A percentile compares a stretch with the other conserved stretches of the same genome.
Conservation (phyloP, 1,140 invertebrate species). For the Globodera rostochiensis region DNA sequence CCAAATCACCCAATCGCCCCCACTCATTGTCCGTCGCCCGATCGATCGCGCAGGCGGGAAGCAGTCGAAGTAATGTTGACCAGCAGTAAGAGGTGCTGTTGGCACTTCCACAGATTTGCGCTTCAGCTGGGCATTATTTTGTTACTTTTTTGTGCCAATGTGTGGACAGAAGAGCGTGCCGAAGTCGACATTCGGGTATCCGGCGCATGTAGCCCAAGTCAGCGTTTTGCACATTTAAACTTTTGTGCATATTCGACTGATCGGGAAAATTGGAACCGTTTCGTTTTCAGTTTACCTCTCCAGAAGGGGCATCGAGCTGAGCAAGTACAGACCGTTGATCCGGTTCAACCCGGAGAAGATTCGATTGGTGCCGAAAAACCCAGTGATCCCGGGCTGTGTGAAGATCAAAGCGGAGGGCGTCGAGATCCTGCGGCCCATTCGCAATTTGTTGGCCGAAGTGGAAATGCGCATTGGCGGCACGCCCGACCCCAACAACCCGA, state of each 20-base stretch:
- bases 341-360: constrained; percentile 65
- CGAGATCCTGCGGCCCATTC: constrained; percentile 60
- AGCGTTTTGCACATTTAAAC: constrained; percentile 4
- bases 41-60: not conserved
- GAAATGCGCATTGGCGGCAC: constrained; percentile 65
- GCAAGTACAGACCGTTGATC: constrained; percentile 62
- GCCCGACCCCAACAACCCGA: constrained; percentile 64
- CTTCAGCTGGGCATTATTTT: not conserved
- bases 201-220: constrained; percentile 64
- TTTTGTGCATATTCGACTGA: too few species aligned
- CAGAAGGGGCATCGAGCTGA: constrained; percentile 62
- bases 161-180: constrained; percentile 53
- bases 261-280: too few species aligned
- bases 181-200: constrained; percentile 65
- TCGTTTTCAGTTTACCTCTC: constrained; percentile 59
- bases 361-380: constrained; percentile 64
- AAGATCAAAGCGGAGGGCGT: constrained; percentile 66
- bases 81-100: not conserved
- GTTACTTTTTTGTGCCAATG: not conserved
- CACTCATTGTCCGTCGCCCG: too few species aligned
- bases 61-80: not conserved
- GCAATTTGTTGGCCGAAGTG: constrained; percentile 63
- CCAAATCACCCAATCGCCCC: not conserved
- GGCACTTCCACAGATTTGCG: not conserved
- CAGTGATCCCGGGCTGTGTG: constrained; percentile 64